Evolutionary conservation across 2,888 invertebrate species (phyloP), one percentile per base, ranked within the genome.

Genomic region (Halictus quadricinctus): DNA sequence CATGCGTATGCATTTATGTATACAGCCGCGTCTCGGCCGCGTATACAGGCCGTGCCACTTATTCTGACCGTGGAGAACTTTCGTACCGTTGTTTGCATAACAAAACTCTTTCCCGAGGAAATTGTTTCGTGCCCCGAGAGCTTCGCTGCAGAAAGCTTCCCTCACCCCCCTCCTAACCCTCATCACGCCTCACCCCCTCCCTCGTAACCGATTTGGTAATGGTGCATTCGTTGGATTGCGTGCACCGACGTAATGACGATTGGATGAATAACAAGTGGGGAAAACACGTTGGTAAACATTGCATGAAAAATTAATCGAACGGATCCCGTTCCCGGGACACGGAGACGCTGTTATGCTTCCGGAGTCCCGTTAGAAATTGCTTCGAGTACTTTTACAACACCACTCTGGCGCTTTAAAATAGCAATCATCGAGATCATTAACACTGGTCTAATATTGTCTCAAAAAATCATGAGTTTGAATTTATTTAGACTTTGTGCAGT

Each of bases 1-100:
- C 83, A 83, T 46, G 79, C 87, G 80, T 84, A 87, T 85, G 83
- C 86, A 86, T 86, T 86, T 86, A 86, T 86, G 86, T 86, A 86
- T 86, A 79, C 36, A 60, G 54, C 64, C 29, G 15, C 66, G 77
- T 79, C 79, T 76, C 58, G n/a, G 54, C 13, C 60, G 60, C n/a
- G 41, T 66, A 74, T 77, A 73, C 72, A 81, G 79, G 85, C 81
- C 74, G 77, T 66, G 72, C 86, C 86, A 85, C 86, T 86, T 86
- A 86, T 76, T 86, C 85, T 79, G 81, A 79, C 86, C 85, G 77
- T 21, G 29, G 81, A 86, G 76, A 85, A 81, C 81, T 85, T 84
- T 18, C 69, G 69, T 74, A 73, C 13, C 75, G 78, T 76, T 86
- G 81, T 85, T 86, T 86, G 86, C 86, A 86, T 86, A 85, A 85